phyloP scores from a whole-genome alignment of 37 sponge, comb jelly and placozoan species.

The Mnemiopsis leidyi region DNA sequence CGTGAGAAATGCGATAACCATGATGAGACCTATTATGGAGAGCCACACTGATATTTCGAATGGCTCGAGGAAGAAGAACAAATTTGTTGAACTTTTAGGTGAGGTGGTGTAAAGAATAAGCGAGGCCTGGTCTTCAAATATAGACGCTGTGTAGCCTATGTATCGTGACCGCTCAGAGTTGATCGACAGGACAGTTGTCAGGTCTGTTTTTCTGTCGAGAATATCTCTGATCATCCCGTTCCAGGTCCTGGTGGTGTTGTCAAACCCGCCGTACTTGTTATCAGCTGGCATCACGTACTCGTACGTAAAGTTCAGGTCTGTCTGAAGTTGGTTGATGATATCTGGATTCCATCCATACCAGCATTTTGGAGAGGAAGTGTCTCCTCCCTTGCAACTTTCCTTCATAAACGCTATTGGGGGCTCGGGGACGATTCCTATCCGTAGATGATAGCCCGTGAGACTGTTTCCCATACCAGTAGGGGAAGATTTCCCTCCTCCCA shows the following conservation, averaged over 20 bases:
- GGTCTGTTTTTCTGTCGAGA: background rate
- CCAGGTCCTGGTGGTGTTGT: background rate
- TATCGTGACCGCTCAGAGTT: background rate
- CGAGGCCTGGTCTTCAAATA: conserved; percentile 6
- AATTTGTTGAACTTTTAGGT: background rate
- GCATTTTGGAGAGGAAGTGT: background rate
- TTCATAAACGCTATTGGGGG: background rate
- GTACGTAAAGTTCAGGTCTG: conserved; percentile 3
- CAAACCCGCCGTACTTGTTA: background rate
- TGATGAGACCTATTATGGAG: background rate
- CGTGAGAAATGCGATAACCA: background rate
- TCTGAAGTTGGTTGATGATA: background rate
- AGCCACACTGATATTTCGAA: conserved; percentile 35
- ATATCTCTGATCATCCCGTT: conserved; percentile 15
- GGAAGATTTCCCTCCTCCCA: background rate
- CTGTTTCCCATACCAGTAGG: background rate
- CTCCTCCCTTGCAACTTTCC: background rate
- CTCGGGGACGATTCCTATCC: background rate
- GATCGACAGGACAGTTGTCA: background rate
- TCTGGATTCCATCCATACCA: conserved; percentile 32
- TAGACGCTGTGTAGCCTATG: background rate
- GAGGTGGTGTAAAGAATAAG: background rate
- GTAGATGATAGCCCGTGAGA: background rate
- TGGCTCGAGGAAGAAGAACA: conserved; percentile 15
- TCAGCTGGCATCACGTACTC: conserved; percentile 29